These are phyloP conservation scores for Hyposmocoma kahamanoa DNA, from an alignment of 1,140 invertebrate species.

Conservation along the genomic window DNA sequence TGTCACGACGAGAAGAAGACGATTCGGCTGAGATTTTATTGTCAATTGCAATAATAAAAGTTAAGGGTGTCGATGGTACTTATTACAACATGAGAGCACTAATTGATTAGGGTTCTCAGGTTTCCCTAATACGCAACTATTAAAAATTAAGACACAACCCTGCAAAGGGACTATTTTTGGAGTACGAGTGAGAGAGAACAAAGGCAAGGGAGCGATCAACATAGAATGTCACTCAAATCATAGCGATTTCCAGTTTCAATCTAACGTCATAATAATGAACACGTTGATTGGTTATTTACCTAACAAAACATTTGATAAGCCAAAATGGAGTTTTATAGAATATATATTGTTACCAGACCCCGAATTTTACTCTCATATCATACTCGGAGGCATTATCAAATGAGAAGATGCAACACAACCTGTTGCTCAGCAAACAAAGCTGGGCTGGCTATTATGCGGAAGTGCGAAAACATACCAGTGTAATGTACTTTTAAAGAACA, in stretches of 20 bases:
- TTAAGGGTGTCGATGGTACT: background rate
- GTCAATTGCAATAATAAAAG: constrained; percentile 4
- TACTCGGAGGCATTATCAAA: constrained; percentile 14
- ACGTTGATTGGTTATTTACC: constrained; percentile 12
- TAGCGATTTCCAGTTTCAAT: constrained; percentile 9
- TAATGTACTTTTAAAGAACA: constrained; percentile 7
- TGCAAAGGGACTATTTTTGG: constrained; percentile 12
- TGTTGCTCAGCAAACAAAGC: background rate
- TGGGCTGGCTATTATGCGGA: constrained; percentile 7
- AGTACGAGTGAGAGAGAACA: constrained; percentile 12
- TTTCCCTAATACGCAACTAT: constrained; percentile 15
- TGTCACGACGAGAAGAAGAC: too few species aligned
- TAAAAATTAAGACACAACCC: constrained; percentile 9
- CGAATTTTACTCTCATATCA: constrained; percentile 5
- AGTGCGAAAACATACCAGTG: constrained; percentile 5
- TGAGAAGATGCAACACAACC: background rate
- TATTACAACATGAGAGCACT: constrained; percentile 9
- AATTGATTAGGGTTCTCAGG: constrained; percentile 10
- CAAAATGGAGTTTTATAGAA: constrained; percentile 8
- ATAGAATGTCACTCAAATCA: constrained; percentile 7
- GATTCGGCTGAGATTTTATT: constrained; percentile 10
- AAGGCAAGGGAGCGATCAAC: constrained; percentile 9
- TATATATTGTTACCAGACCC: constrained; percentile 16
- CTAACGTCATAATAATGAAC: constrained; percentile 17
- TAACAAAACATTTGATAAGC: constrained; percentile 16